These are phyloP conservation scores for Calidris pygmaea DNA, from an alignment of 2,113 vertebrate genomes.

Conservation along the genomic window DNA sequence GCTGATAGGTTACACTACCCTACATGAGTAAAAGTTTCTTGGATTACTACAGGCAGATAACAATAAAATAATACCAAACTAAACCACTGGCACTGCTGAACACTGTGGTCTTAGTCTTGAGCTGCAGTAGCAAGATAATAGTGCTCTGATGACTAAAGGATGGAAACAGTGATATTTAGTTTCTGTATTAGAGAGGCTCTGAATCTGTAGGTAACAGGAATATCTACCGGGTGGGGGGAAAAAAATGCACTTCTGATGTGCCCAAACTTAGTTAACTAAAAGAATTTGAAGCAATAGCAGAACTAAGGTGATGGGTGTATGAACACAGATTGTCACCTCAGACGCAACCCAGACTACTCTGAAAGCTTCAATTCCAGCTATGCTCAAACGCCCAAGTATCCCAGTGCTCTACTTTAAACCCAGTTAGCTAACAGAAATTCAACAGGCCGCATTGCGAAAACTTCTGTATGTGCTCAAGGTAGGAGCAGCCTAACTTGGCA, in stretches of 20 bases:
- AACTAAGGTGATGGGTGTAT: neutral
- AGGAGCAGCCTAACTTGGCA: neutral
- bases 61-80: neutral
- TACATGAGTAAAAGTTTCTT: neutral
- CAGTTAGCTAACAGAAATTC: neutral
- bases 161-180: neutral
- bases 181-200: neutral
- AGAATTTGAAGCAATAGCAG: neutral
- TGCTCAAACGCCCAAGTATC: neutral
- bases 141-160: neutral
- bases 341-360: neutral
- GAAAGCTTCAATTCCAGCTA: neutral
- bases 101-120: neutral
- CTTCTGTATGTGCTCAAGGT: neutral
- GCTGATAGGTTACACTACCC: neutral
- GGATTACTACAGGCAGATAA: neutral
- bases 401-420: neutral
- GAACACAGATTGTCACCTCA: neutral
- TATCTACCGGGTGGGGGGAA: fast-evolving
- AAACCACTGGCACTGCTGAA: neutral
- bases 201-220: neutral
- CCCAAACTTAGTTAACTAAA: neutral
- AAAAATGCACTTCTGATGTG: neutral
- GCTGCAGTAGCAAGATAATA: neutral
- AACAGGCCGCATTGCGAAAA: neutral